phyloP scores from a whole-genome alignment of 1,140 invertebrate genomes.

The Anoplolepis gracilipes region DNA sequence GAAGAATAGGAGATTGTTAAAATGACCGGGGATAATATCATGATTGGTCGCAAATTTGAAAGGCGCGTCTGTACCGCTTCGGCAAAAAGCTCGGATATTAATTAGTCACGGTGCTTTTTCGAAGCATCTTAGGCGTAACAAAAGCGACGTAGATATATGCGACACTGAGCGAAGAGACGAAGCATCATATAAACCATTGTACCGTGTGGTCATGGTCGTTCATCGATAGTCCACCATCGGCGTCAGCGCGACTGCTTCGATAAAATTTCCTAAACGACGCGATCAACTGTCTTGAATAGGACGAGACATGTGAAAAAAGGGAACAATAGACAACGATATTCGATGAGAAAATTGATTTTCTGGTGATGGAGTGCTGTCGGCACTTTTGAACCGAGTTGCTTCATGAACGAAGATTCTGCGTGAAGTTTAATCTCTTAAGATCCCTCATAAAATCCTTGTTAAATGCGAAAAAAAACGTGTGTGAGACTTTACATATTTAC shows the following conservation, averaged over 20 bases:
- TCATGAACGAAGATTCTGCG: not conserved
- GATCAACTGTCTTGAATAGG: slow-evolving; percentile 62
- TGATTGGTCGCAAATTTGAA: slow-evolving; percentile 36
- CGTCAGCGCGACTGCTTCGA: slow-evolving; percentile 31
- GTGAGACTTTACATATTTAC: not conserved
- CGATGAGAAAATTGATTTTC: slow-evolving; percentile 72
- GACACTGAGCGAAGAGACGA: slow-evolving; percentile 37
- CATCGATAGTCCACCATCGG: slow-evolving; percentile 42
- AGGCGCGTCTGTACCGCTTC: slow-evolving; percentile 14
- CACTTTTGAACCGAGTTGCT: slow-evolving; percentile 42
- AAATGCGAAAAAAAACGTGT: not conserved
- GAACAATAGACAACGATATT: slow-evolving; percentile 67
- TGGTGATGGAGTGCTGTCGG: slow-evolving; percentile 43
- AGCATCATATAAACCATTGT: slow-evolving; percentile 63
- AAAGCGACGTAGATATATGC: slow-evolving; percentile 61
- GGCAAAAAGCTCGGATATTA: slow-evolving; percentile 54
- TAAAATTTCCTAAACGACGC: slow-evolving; percentile 70
- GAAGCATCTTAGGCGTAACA: slow-evolving; percentile 52
- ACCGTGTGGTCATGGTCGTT: slow-evolving; percentile 63
- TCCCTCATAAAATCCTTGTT: not conserved
- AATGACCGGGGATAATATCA: slow-evolving; percentile 24
- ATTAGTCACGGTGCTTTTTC: slow-evolving; percentile 72
- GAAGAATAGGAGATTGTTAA: not conserved
- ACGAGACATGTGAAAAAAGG: slow-evolving; percentile 34
- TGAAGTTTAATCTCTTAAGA: not conserved